Base-by-base conservation (phyloP, 2,888 invertebrate genomes). In the Tenthredo amoena region DNA sequence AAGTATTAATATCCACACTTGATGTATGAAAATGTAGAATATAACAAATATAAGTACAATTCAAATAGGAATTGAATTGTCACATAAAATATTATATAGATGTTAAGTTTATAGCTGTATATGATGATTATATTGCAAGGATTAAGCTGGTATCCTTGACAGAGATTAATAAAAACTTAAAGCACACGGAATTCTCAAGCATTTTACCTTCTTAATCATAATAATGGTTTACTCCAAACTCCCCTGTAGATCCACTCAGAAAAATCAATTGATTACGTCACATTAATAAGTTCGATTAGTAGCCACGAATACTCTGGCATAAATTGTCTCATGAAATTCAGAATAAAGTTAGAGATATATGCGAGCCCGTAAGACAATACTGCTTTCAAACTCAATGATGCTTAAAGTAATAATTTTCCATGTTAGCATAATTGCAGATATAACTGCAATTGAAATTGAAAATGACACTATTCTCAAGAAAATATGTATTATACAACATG, bases 51-150 rank as follows among this genome's bases (percentile, higher is more conserved):
- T 34, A 71, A 40, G 62, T 47, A 68, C 68, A 83, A 47, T 83
- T 68, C 83, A 71, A 40, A 83, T 83, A 83, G 83, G 83, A 83
- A 83, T 68, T 83, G 83, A 83, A 83, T 83, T 68, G 50, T 50
- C 15, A 47, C 31, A 83, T 68, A 31, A 83, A 47, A 83, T 83
- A 83, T 83, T 83, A 71, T 68, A 74, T 77, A 68, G 47, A 83
- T 68, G 83, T 83, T 83, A 71, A 83, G 65, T 83, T 83, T 83
- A 71, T 47, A 65, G 83, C 34, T 83, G 83, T 83, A 83, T 83
- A 83, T 83, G 81, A 83, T 68, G 47, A 68, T 68, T 65, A 83
- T 83, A 83, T 83, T 43, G 18, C 82, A 82, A 65, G 62, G 82
- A 79, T 82, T 65, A n/a, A 83, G 83, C 58, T 71, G 68, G 47